A percentile compares a stretch with the other conserved stretches of the same genome.
These are phyloP conservation scores for Antheraea assamensis DNA, from an alignment of 2,888 invertebrate genomes.

Conservation along the genomic window DNA sequence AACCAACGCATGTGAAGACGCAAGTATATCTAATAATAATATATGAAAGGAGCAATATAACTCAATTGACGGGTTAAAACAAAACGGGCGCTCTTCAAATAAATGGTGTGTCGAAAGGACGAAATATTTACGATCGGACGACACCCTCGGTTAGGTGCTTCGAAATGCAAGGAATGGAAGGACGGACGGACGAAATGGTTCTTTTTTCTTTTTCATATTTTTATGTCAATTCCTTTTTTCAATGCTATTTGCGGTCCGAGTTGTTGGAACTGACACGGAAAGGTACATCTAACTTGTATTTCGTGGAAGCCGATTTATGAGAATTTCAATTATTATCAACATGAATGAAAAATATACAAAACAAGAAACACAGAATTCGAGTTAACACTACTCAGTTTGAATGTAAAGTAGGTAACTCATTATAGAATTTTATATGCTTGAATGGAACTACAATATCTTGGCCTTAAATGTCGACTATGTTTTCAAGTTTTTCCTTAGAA, in stretches of 20 bases:
- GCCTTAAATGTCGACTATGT: not conserved
- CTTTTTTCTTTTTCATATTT: constrained; percentile 38
- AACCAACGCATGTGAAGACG: no score
- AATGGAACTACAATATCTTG: not conserved
- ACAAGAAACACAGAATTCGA: not conserved
- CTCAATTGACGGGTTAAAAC: constrained; percentile 40
- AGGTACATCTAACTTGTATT: not conserved
- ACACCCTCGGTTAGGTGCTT: constrained; percentile 21
- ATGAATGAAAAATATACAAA: not conserved
- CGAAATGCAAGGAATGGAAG: constrained; percentile 44
- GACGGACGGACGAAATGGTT: constrained; percentile 31
- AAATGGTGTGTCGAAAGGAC: constrained; percentile 38
- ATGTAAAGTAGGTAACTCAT: not conserved
- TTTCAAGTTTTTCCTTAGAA: constrained; percentile 9
- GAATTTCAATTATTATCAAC: not conserved
- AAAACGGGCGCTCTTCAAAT: constrained; percentile 31
- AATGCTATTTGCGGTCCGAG: constrained; percentile 21
- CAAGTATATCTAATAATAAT: constrained; percentile 26
- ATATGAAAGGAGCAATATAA: constrained; percentile 35
- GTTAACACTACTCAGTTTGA: not conserved
- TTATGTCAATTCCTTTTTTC: constrained; percentile 38
- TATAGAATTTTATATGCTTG: not conserved
- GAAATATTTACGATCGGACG: constrained; percentile 28
- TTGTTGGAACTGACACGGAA: constrained; percentile 11
- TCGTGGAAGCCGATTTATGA: not conserved